phyloP scores from a whole-genome alignment of 35 echinoderm and acorn worm species.

The Holothuria glaberrima region DNA sequence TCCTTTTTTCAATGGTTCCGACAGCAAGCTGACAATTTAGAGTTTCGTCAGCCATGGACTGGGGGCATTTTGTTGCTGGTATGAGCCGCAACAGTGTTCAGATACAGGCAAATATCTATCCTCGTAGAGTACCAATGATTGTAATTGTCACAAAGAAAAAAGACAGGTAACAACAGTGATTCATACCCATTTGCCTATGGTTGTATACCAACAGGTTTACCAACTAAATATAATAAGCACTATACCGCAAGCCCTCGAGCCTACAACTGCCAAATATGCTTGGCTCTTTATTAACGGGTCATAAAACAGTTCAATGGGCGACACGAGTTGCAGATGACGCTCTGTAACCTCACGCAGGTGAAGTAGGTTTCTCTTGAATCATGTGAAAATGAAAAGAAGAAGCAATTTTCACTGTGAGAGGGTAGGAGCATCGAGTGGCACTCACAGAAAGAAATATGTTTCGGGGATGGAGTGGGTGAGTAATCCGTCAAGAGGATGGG shows the following conservation, averaged over 20 bases:
- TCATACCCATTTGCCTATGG: conserved; percentile 10
- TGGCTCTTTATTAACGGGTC: conserved; percentile 36
- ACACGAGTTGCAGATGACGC: conserved; percentile 20
- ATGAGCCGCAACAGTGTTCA: too few species aligned
- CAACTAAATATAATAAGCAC: conserved; percentile 18
- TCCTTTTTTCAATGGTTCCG: neutral
- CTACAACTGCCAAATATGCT: conserved; percentile 37
- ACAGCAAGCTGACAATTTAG: conserved; percentile 20
- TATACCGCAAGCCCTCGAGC: neutral
- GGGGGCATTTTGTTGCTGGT: conserved; percentile 1
- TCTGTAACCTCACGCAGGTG: conserved; percentile 38
- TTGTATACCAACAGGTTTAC: conserved; percentile 28
- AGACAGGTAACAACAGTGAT: conserved; percentile 23
- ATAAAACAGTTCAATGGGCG: conserved; percentile 30
- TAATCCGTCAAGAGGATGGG: conserved; percentile 28
- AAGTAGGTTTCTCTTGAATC: conserved; percentile 41
- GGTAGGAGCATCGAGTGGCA: conserved; percentile 32
- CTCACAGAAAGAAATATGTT: conserved; percentile 45
- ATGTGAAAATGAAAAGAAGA: conserved; percentile 36
- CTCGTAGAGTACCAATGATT: too few species aligned
- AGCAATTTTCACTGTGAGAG: conserved; percentile 28
- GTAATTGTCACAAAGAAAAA: too few species aligned
- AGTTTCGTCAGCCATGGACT: conserved; percentile 36
- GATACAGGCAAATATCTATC: too few species aligned
- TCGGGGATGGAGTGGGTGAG: conserved; percentile 38